These are phyloP conservation scores for Carabus problematicus DNA, from an alignment of 2,888 invertebrate genomes.

Conservation along the genomic window DNA sequence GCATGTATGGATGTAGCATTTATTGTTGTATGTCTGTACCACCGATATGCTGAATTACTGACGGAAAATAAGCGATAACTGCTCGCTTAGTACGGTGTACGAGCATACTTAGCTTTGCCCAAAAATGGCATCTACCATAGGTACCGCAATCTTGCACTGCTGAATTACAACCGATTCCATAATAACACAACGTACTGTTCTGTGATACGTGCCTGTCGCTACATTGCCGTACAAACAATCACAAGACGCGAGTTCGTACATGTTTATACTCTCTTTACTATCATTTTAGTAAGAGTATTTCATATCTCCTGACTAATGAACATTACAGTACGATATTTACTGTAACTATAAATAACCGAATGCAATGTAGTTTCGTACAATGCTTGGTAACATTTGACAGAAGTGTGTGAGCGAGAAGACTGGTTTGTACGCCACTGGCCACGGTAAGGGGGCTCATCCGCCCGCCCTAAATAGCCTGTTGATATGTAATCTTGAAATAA, in stretches of 20 bases:
- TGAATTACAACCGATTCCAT: constrained; percentile 2
- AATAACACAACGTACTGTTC: not conserved
- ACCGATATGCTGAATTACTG: constrained; percentile 14
- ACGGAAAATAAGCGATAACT: constrained; percentile 30
- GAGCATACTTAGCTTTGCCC: constrained; percentile 30
- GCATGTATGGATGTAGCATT: constrained; percentile 1
- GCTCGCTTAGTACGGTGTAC: not conserved
- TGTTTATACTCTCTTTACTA: too few species aligned
- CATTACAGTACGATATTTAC: too few species aligned
- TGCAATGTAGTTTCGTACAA: too few species aligned
- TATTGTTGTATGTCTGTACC: too few species aligned
- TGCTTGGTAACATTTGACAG: too few species aligned
- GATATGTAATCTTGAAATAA: constrained; percentile 11
- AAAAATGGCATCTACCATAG: constrained; percentile 32
- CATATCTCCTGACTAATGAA: too few species aligned
- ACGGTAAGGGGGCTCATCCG: too few species aligned
- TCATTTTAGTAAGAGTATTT: too few species aligned
- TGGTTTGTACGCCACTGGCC: not conserved
- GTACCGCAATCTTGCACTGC: constrained; percentile 4
- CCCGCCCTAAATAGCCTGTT: constrained; percentile 4
- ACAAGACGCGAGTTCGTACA: not conserved
- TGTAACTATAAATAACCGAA: too few species aligned
- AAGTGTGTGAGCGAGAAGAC: too few species aligned
- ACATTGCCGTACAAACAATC: constrained; percentile 1
- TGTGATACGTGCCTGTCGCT: not conserved